A percentile compares a stretch with the other conserved stretches of the same genome.
Evolutionary conservation across 2,888 invertebrate species (phyloP).

Genomic region (Sinentomon sp.): DNA sequence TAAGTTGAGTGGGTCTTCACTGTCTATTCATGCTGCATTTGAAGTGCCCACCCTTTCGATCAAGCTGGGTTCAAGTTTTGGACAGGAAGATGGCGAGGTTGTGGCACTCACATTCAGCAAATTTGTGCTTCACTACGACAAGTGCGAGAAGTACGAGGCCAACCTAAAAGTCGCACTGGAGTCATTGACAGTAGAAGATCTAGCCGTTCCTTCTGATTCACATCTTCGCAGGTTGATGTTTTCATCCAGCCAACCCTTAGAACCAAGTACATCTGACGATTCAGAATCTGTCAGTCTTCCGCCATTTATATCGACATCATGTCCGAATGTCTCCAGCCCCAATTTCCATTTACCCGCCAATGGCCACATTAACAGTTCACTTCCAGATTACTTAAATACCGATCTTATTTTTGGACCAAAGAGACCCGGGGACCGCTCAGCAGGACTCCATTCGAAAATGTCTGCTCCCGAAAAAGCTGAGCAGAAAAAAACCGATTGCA

Average conservation of each 20-base stretch:
- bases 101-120: conserved; percentile 62
- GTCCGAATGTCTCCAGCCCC: conserved; percentile 36
- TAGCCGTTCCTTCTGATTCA: conserved; percentile 45
- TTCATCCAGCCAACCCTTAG: too few species aligned
- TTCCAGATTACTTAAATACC: conserved; percentile 31
- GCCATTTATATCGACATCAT: conserved; percentile 43
- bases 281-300: conserved; percentile 19
- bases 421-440: too few species aligned
- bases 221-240: conserved; percentile 60
- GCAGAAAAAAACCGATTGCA: too few species aligned
- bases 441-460: too few species aligned
- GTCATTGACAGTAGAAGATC: conserved; percentile 70
- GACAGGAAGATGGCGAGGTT: conserved; percentile 40
- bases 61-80: conserved; percentile 40
- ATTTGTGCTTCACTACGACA: conserved; percentile 44
- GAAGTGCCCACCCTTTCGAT: conserved; percentile 45
- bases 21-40: too few species aligned
- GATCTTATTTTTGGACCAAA: conserved; percentile 24
- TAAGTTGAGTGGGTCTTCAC: too few species aligned
- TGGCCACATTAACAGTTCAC: conserved; percentile 25
- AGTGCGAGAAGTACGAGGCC: conserved; percentile 36
- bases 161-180: conserved; percentile 45
- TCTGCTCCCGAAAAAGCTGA: too few species aligned
- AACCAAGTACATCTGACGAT: too few species aligned
- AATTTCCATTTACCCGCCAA: conserved; percentile 20